Conservation (phyloP, 2,797 vertebrate genomes). For the Anguilla marmorata region DNA sequence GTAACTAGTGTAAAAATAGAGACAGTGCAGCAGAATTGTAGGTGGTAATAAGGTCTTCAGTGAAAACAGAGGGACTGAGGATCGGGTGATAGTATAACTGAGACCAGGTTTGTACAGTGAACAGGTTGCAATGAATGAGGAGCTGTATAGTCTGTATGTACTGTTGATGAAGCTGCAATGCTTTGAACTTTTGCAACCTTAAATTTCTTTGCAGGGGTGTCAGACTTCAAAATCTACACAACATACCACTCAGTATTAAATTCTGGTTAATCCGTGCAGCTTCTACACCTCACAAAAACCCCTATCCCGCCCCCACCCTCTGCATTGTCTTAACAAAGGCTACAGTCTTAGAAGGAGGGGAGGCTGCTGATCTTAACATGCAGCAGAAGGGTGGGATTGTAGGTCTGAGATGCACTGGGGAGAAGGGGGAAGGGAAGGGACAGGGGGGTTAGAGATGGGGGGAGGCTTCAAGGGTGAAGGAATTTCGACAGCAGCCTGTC, state of each 20-base stretch:
- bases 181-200: not conserved
- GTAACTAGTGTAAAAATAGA: not conserved
- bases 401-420: conserved; percentile 1
- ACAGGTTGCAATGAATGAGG: not conserved
- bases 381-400: not conserved
- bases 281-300: not conserved
- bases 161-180: not conserved
- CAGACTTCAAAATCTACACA: not conserved
- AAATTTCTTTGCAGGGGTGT: not conserved
- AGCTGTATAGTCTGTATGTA: not conserved
- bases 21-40: not conserved
- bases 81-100: not conserved
- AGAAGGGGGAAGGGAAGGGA: not conserved
- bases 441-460: not conserved
- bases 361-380: not conserved
- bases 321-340: not conserved
- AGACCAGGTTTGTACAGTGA: not conserved
- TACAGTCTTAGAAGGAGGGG: not conserved
- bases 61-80: not conserved
- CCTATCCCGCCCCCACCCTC: not conserved
- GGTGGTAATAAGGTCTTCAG: not conserved
- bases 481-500: conserved; percentile 21
- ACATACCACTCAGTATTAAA: not conserved
- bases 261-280: not conserved
- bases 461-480: not conserved